Evolutionary conservation across 92 coral and sea anemone species (phyloP).

Genomic region (Blastomussa wellsi): DNA sequence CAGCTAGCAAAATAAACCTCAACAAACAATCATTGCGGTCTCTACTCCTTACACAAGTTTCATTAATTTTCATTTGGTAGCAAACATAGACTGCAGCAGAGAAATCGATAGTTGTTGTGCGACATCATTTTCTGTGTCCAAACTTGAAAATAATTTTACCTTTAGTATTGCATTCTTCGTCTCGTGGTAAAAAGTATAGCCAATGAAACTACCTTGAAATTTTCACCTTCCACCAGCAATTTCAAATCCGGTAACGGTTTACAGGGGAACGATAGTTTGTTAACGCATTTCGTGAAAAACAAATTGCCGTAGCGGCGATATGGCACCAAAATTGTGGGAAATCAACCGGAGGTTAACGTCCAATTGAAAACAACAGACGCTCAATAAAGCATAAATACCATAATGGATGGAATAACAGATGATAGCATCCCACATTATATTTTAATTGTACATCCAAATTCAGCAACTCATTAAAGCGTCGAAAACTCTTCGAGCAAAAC

Average conservation of each 20-base stretch:
- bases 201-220: background rate
- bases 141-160: background rate
- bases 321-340: background rate
- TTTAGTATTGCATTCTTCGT: background rate
- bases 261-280: background rate
- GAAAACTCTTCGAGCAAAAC: background rate
- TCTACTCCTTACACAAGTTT: background rate
- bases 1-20: background rate
- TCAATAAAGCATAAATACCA: background rate
- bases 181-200: background rate
- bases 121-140: background rate
- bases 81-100: background rate
- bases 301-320: background rate
- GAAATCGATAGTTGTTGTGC: background rate
- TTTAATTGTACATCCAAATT: background rate
- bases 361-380: background rate
- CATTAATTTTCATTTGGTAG: background rate
- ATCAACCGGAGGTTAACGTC: background rate
- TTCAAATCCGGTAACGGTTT: background rate
- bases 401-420: background rate
- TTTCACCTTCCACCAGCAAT: background rate
- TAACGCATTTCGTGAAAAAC: background rate
- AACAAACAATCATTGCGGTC: background rate
- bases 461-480: background rate
- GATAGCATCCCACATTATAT: background rate